Evolutionary conservation across 2,113 vertebrate species (phyloP), one percentile per base, ranked within the genome.

Genomic region (Psammodynastes pulverulentus): DNA sequence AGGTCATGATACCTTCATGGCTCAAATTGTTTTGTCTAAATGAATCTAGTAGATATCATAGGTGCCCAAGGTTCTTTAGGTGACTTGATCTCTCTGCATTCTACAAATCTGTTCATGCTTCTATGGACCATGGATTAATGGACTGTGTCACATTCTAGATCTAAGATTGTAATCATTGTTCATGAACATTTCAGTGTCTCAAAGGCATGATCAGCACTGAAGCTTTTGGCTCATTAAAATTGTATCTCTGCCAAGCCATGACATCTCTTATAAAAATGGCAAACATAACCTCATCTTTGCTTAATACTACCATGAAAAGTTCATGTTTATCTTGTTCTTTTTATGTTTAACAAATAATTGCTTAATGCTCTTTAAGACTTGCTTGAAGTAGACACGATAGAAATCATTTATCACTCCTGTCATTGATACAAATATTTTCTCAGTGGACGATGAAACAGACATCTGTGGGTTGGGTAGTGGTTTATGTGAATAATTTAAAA

Each of bases 401-500:
- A 48, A 43, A 79, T 54, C 58, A 49, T 93, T 87, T 87, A 39
- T 93, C 58, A 72, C 34, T 26, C 58, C 49, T 46, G 56, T 67
- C 84, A 90, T 79, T 87, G 87, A n/a, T 49, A 26, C 84, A 90
- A 93, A 53, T 72, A 53, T 52, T 72, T 53, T 62, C 56, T 48
- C 26, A 48, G 26, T 29, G 46, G 58, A 48, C 12, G n/a, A 48
- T 48, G 90, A 93, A 90, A 93, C 26, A 53, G 49, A 90, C 79
- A 6, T 92, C 29, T 67, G 49, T 21, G 48, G 48, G 10, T 86
- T 93, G 45, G 39, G 26, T 46, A 72, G 84, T n/a, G 39, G 49
- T 87, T 90, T 52, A 87, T 93, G 89, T 87, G 92, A 93, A 87
- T 87, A 90, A 87, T 92, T 90, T 56, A 90, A 87, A 87, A 48